Evolutionary conservation across 2,797 vertebrate species (phyloP), one percentile per base, ranked within the genome.

Genomic region (Manis javanica): DNA sequence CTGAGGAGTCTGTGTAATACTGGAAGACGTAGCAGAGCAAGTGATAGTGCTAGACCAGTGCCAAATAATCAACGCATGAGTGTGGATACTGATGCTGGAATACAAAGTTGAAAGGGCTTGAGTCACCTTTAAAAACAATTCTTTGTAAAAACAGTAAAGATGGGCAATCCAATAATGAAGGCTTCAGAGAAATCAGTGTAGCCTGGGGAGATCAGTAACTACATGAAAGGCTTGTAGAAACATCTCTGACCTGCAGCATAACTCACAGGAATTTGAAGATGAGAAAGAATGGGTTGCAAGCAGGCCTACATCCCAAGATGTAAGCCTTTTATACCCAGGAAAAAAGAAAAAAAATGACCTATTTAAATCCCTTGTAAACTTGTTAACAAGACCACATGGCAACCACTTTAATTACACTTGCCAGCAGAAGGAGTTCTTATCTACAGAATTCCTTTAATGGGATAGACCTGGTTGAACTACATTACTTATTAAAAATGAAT

Each of bases 291-390:
- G 61, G 1, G 2, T 26, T 77, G 51, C 10, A 75, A 74, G 26
- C 19, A 86, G 7, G 2, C 5, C 18, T 75, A 4, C 16, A 81
- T n/a, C 5, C 31, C 8, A 61, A 3, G 37, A 39, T 37, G 0
- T 79, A 55, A 77, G 10, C 6, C 9, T 75, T 77, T 93, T 77
- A 72, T 53, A 11, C 11, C 9, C 29, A 39, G 34, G 13, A 3
- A 13, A 55, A 21, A 81, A 59, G 23, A 37, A 5, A 78, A 55
- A 53, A 29, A 37, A 11, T 9, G 2, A 31, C 49, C 2, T 10
- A 75, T 86, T 86, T 53, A 95, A 86, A 89, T 2, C 0, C 31
- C 77, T 87, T 83, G 31, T 82, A 90, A 82, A 57, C 5, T 82
- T 63, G 16, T 71, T 88, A 37, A 42, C 19, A 66, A 87, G 71